Evolutionary conservation across 2,113 vertebrate genomes (phyloP).

Genomic region (Rhinichthys klamathensis): DNA sequence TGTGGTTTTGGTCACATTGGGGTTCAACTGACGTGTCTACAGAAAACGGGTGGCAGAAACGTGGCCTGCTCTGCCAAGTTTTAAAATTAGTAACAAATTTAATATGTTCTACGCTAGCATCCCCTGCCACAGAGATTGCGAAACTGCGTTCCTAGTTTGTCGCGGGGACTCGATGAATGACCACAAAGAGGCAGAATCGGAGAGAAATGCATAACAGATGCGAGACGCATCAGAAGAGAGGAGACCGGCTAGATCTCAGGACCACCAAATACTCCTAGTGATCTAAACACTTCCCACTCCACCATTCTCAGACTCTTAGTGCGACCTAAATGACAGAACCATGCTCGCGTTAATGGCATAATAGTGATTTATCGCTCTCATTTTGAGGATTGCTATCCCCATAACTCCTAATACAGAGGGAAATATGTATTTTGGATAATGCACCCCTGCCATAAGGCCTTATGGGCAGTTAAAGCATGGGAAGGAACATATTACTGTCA

Average conservation of each 20-base stretch:
- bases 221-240: slow-evolving; percentile 59
- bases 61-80: slow-evolving; percentile 80
- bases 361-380: slow-evolving; percentile 81
- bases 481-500: slow-evolving; percentile 78
- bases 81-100: slow-evolving; percentile 97
- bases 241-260: slow-evolving; percentile 55
- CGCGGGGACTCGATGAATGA: slow-evolving; percentile 79
- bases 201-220: slow-evolving; percentile 77
- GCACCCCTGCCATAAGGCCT: slow-evolving; percentile 69
- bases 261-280: slow-evolving; percentile 64
- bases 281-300: slow-evolving; percentile 38
- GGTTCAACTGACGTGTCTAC: slow-evolving; percentile 74
- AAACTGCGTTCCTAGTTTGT: slow-evolving; percentile 84
- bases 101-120: slow-evolving; percentile 83
- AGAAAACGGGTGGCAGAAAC: slow-evolving; percentile 78
- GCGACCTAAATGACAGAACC: slow-evolving; percentile 78
- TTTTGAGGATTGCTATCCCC: slow-evolving; percentile 76
- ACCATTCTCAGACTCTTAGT: slow-evolving; percentile 73
- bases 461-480: slow-evolving; percentile 77
- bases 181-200: slow-evolving; percentile 79
- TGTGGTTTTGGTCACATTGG: slow-evolving; percentile 80
- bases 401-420: slow-evolving; percentile 76
- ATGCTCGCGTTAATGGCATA: slow-evolving; percentile 78
- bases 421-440: slow-evolving; percentile 80
- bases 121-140: slow-evolving; percentile 80